A percentile compares a stretch with the other conserved stretches of the same genome.
Conservation (phyloP, 2,797 vertebrate species). For the Scomberomorus guttatus region DNA sequence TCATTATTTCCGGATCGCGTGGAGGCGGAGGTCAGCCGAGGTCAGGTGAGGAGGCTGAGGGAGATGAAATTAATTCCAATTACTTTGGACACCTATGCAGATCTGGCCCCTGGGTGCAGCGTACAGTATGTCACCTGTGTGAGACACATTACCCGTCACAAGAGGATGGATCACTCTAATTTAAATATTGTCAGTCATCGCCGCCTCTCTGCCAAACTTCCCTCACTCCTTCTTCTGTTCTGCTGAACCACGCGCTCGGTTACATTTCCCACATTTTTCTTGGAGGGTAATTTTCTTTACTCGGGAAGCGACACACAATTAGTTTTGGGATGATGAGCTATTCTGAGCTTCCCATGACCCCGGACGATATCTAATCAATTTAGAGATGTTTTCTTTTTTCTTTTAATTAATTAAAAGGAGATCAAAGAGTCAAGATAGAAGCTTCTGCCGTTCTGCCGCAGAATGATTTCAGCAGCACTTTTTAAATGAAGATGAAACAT, state of each 20-base stretch:
- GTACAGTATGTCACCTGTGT: slow-evolving; percentile 14
- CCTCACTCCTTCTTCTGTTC: background rate
- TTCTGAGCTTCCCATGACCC: slow-evolving; percentile 44
- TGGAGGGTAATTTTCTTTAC: slow-evolving; percentile 21
- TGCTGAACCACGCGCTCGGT: background rate
- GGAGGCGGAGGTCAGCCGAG: slow-evolving; percentile 21
- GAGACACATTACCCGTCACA: slow-evolving; percentile 3
- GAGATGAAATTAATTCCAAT: slow-evolving; percentile 29
- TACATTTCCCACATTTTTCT: slow-evolving; percentile 24
- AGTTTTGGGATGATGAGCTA: slow-evolving; percentile 46
- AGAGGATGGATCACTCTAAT: slow-evolving; percentile 18
- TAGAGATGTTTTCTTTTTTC: slow-evolving; percentile 19
- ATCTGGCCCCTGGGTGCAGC: slow-evolving; percentile 12
- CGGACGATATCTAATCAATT: slow-evolving; percentile 59
- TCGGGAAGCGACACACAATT: slow-evolving; percentile 25
- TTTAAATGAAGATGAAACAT: slow-evolving; percentile 57
- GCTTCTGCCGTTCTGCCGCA: slow-evolving; percentile 32
- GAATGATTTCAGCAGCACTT: slow-evolving; percentile 30
- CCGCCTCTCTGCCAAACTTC: background rate
- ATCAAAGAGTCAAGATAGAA: slow-evolving; percentile 63
- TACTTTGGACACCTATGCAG: slow-evolving; percentile 38
- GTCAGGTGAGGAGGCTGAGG: slow-evolving; percentile 1
- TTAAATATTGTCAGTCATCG: slow-evolving; percentile 16
- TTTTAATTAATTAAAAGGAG: slow-evolving; percentile 64
- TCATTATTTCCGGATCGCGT: slow-evolving; percentile 41